phyloP scores from a whole-genome alignment of 2,113 vertebrate species.

The Xyrauchen texanus region DNA sequence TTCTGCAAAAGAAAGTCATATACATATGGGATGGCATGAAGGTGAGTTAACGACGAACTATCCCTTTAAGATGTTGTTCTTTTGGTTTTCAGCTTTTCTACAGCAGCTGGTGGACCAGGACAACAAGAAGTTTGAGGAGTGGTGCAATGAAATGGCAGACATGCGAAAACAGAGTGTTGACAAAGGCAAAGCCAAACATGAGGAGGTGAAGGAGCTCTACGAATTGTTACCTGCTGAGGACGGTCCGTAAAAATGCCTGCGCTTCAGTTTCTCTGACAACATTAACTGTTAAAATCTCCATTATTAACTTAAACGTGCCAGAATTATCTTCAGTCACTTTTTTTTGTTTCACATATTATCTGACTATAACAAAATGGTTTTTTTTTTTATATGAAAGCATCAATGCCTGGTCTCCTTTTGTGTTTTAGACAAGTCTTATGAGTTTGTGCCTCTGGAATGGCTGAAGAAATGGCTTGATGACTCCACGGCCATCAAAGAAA shows the following conservation, averaged over 20 bases:
- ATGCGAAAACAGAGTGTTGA: constrained; percentile 98
- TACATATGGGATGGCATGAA: no score
- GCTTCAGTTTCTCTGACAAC: background rate
- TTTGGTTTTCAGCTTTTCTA: constrained; percentile 79
- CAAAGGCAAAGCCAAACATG: constrained; percentile 96
- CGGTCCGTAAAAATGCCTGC: constrained; percentile 88
- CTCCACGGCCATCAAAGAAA: constrained; percentile 89
- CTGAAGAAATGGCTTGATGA: constrained; percentile 98
- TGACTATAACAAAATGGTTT: background rate
- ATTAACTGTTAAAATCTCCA: background rate
- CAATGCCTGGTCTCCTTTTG: background rate
- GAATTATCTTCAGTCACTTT: background rate
- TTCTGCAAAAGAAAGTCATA: no score
- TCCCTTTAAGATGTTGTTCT: background rate
- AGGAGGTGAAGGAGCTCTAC: constrained; percentile 99
- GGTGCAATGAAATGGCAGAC: constrained; percentile 94
- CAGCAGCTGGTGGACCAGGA: constrained; percentile 93
- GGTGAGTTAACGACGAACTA: no score
- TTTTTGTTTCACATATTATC: background rate
- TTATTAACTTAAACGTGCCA: background rate
- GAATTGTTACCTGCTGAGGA: constrained; percentile 95
- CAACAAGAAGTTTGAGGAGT: constrained; percentile 97
- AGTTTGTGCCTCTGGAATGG: constrained; percentile 96
- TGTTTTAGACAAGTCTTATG: constrained; percentile 80
- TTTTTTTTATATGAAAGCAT: background rate